Evolutionary conservation across 1,140 invertebrate species (phyloP), one percentile per base, ranked within the genome.

Genomic region (Sitodiplosis mosellana): DNA sequence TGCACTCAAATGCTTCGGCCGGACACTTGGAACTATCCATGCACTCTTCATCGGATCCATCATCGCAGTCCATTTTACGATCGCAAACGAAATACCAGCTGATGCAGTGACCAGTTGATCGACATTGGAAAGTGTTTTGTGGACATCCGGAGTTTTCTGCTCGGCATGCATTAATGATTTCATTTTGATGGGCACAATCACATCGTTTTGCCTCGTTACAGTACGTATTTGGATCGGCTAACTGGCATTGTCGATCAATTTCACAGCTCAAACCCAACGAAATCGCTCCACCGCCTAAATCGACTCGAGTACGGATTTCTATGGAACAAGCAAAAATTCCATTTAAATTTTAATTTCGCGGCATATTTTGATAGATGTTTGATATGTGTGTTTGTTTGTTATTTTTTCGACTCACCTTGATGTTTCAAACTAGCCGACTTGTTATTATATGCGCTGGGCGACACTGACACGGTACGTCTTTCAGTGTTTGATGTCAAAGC

Each of bases 31-130:
- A 58, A n/a, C 14, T 15, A n/a, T 12, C 18, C 33, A 57, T 61
- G 57, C 82, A 86, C 56, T 78, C 78, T 62, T 91, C 87, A 59
- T 90, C 87, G 0, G 83, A 84, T 12, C 78, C 80, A 60, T 92
- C 90, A 2, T 71, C 62, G 47, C 61, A 64, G 43, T 64, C 61
- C 47, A 76, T 73, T 52, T 85, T 76, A n/a, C 87, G 87, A 63
- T 95, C 90, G 66, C 92, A 96, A 0, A 90, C 81, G 67, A 91
- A 94, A 65, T 84, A 87, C 75, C 81, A 83, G 54, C 81, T 84
- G 55, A 95, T 89, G 64, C 90, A 95, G 2, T 75, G 70, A 1
- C 87, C 87, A 48, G 81, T 80, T 49, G 76, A 78, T 45, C 84
- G 75, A 55, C 83, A 86, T 74, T 86, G 67, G 65, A 91, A 92